A percentile compares a stretch with the other conserved stretches of the same genome.
Evolutionary conservation across 2,113 vertebrate genomes (phyloP).

Genomic region (Neotoma lepida): DNA sequence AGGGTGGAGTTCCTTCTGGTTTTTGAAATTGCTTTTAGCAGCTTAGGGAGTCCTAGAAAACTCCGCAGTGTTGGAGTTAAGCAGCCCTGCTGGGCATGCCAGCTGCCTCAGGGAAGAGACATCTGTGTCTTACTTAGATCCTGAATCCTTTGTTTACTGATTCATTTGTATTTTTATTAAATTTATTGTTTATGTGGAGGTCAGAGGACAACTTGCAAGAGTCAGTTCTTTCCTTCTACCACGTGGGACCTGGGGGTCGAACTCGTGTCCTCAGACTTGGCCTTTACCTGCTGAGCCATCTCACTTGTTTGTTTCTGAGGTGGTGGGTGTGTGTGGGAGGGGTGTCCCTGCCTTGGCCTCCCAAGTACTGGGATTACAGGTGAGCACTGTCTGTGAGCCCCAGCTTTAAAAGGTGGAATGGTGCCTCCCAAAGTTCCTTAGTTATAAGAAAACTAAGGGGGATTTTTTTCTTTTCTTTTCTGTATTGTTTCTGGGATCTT

Average conservation of each 20-base stretch:
- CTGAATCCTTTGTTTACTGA: not conserved
- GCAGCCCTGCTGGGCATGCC: not conserved
- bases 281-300: not conserved
- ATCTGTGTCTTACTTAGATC: not conserved
- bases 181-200: not conserved
- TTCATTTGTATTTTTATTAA: not conserved
- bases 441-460: not conserved
- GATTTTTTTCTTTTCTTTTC: not conserved
- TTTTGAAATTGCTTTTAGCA: conserved; percentile 16
- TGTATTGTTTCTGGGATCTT: not conserved
- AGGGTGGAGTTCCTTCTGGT: conserved; percentile 4
- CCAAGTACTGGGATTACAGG: too few relatives aligned
- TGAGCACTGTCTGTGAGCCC: not conserved
- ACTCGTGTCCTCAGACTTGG: not conserved
- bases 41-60: conserved; percentile 25
- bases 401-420: not conserved
- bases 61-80: not conserved
- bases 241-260: not conserved
- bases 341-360: not conserved
- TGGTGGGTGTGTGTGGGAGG: not conserved
- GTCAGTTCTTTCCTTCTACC: not conserved
- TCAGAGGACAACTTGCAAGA: not conserved
- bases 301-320: not conserved
- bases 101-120: not conserved
- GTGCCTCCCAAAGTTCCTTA: not conserved